Conservation (phyloP, 2,113 vertebrate species). For the Ochotona princeps region DNA sequence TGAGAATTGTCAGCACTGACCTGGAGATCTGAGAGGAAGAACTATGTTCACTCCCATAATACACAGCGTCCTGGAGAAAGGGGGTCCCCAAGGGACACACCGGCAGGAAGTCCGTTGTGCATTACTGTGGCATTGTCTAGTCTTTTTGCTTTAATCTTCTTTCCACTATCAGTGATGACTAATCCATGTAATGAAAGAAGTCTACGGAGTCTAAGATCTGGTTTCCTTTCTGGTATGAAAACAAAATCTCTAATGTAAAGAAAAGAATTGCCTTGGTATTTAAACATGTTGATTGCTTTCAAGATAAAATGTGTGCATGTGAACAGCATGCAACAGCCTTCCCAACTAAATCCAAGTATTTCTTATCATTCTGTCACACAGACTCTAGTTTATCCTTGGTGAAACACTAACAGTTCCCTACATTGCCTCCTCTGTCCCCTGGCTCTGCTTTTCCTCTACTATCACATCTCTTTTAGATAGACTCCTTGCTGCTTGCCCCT, state of each 20-base stretch:
- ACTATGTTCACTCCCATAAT: neutral
- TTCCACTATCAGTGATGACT: neutral
- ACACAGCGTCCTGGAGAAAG: neutral
- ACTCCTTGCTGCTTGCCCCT: neutral
- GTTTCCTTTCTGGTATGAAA: slow-evolving; percentile 28
- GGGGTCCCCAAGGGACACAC: neutral
- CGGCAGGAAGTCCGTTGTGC: neutral
- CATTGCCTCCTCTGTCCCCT: neutral
- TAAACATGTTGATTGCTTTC: neutral
- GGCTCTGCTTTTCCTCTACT: neutral
- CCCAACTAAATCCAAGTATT: neutral
- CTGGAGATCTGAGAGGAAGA: neutral
- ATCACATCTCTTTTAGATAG: slow-evolving; percentile 6
- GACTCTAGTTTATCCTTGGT: neutral
- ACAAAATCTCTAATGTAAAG: neutral
- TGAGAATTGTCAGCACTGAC: neutral
- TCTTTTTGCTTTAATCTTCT: neutral
- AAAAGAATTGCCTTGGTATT: neutral
- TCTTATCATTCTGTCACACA: neutral
- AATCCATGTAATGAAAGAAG: neutral
- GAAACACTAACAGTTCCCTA: neutral
- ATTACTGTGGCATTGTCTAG: neutral
- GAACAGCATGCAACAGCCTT: neutral
- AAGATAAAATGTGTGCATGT: neutral
- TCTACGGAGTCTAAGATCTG: neutral